Evolutionary conservation across 2,113 vertebrate species (phyloP).

Genomic region (Caranx melampygus): DNA sequence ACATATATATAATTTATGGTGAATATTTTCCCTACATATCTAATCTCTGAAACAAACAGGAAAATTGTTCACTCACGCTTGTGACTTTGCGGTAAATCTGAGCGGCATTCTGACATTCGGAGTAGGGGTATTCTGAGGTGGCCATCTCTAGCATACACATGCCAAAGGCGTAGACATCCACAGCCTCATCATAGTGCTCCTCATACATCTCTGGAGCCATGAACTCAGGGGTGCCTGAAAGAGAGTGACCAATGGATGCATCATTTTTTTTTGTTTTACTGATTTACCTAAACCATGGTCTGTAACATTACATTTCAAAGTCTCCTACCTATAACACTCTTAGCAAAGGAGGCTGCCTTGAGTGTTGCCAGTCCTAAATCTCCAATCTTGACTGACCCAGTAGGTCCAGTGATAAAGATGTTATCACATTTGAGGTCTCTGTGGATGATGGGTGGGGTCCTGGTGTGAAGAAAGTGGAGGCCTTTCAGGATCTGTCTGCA

Average conservation of each 20-base stretch:
- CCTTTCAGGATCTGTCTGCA: constrained; percentile 96
- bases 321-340: constrained; percentile 93
- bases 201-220: constrained; percentile 95
- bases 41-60: neutral
- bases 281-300: neutral
- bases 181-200: constrained; percentile 95
- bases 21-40: neutral
- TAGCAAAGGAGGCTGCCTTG: constrained; percentile 86
- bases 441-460: constrained; percentile 95
- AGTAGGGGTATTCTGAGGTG: constrained; percentile 85
- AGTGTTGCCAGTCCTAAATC: constrained; percentile 83
- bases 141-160: constrained; percentile 99
- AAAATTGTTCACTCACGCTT: constrained; percentile 86
- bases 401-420: constrained; percentile 93
- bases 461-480: constrained; percentile 93
- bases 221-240: constrained; percentile 84
- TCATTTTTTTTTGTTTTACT: neutral
- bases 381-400: constrained; percentile 82
- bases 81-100: constrained; percentile 92
- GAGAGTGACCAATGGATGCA: neutral
- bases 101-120: constrained; percentile 83
- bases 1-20: neutral
- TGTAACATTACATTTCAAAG: neutral
- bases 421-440: constrained; percentile 97
- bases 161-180: constrained; percentile 95